Conservation (phyloP, 2,113 vertebrate genomes). For the Stegostoma tigrinum region DNA sequence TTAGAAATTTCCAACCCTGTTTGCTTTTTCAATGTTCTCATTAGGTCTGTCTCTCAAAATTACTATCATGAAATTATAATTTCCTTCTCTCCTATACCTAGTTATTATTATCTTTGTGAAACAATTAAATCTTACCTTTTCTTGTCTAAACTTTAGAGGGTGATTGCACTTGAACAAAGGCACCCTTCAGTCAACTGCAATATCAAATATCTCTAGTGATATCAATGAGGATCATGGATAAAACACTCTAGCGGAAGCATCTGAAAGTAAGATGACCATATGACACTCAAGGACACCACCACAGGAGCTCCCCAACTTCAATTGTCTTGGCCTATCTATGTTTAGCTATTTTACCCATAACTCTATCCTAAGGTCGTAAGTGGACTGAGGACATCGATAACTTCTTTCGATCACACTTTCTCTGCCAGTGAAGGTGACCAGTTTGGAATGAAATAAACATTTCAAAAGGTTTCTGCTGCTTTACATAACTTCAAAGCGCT, state of each 20-base stretch:
- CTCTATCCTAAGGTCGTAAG: neutral
- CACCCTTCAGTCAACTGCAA: neutral
- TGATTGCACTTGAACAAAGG: neutral
- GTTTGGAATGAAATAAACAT: neutral
- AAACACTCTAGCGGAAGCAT: neutral
- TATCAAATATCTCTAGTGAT: neutral
- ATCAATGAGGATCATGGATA: neutral
- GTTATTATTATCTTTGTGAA: neutral
- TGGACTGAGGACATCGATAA: neutral
- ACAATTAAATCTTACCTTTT: neutral
- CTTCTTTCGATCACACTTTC: neutral
- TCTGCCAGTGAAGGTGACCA: neutral
- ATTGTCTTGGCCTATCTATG: neutral
- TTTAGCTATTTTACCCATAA: neutral
- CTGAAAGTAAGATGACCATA: neutral
- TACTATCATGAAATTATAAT: neutral
- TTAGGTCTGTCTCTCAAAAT: neutral
- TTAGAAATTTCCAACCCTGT: neutral
- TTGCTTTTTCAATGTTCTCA: neutral
- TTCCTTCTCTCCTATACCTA: neutral
- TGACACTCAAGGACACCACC: neutral
- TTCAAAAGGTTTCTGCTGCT: neutral
- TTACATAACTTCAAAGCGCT: neutral
- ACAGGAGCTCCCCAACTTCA: neutral
- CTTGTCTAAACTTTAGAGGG: neutral